These are phyloP conservation scores for Oreochromis mossambicus DNA, from an alignment of 2,797 vertebrate species.

Conservation along the genomic window DNA sequence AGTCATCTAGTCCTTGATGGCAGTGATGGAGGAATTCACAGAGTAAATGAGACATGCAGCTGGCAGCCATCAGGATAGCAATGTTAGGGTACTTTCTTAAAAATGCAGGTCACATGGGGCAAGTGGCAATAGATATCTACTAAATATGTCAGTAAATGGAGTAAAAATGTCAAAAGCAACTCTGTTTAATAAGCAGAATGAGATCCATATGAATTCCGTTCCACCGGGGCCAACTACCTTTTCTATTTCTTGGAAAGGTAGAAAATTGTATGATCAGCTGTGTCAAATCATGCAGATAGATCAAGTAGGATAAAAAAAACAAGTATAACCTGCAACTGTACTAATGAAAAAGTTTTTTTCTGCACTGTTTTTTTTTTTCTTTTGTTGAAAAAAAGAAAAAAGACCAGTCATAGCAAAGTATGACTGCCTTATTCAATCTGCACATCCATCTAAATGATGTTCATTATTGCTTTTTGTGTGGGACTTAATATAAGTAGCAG, in stretches of 20 bases:
- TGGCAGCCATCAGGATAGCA: not conserved
- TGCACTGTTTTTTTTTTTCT: not conserved
- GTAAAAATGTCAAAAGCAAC: not conserved
- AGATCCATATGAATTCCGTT: not conserved
- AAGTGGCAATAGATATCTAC: not conserved
- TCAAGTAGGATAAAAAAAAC: not conserved
- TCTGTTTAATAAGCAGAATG: not conserved
- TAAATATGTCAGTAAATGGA: not conserved
- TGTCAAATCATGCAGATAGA: not conserved
- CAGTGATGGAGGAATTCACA: not conserved
- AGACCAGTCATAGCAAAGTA: not conserved
- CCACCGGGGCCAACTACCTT: not conserved
- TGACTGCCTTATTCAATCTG: not conserved
- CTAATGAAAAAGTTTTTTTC: not conserved
- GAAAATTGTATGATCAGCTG: not conserved
- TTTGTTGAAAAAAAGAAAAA: not conserved
- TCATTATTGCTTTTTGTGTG: not conserved
- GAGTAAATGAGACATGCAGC: not conserved
- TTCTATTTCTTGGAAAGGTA: not conserved
- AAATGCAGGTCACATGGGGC: not conserved
- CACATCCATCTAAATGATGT: not conserved
- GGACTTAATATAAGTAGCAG: not conserved
- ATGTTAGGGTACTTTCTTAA: not conserved
- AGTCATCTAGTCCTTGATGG: not conserved
- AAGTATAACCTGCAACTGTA: not conserved